Evolutionary conservation across 2,888 invertebrate genomes (phyloP).

Genomic region (Rosalia funebris): DNA sequence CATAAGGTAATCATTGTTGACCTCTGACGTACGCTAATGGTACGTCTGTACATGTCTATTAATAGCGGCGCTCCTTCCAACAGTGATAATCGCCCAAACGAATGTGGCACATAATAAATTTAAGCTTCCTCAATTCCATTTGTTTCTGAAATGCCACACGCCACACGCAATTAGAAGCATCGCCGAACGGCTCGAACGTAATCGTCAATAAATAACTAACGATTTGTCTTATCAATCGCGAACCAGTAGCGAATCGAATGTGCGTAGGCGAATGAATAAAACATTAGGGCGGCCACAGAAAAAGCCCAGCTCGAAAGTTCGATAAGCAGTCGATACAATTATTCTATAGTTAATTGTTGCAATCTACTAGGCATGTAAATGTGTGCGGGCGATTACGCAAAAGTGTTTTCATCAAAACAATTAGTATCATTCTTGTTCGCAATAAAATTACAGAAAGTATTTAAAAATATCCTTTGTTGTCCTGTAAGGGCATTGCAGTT

Average conservation of each 20-base stretch:
- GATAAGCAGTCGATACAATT: constrained; percentile 25
- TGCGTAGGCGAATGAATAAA: constrained; percentile 21
- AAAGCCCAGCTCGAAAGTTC: constrained; percentile 14
- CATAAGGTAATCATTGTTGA: no score
- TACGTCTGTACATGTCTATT: no score
- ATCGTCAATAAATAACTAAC: background rate
- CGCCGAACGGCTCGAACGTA: background rate
- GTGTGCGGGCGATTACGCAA: background rate
- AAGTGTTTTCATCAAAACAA: no score
- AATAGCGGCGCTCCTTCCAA: no score
- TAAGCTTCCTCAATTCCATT: no score
- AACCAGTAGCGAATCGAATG: background rate
- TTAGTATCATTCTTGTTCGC: no score
- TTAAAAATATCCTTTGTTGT: no score
- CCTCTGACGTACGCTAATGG: no score
- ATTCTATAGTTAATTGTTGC: constrained; percentile 11
- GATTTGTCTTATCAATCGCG: constrained; percentile 1
- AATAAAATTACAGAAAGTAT: no score
- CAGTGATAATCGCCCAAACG: no score
- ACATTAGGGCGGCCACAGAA: constrained; percentile 15
- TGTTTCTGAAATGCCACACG: background rate
- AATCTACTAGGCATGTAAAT: constrained; percentile 13
- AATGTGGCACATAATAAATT: no score
- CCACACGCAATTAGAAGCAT: background rate
- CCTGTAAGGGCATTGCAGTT: no score